Evolutionary conservation across 2,113 vertebrate species (phyloP).

Genomic region (Ctenodactylus gundi): DNA sequence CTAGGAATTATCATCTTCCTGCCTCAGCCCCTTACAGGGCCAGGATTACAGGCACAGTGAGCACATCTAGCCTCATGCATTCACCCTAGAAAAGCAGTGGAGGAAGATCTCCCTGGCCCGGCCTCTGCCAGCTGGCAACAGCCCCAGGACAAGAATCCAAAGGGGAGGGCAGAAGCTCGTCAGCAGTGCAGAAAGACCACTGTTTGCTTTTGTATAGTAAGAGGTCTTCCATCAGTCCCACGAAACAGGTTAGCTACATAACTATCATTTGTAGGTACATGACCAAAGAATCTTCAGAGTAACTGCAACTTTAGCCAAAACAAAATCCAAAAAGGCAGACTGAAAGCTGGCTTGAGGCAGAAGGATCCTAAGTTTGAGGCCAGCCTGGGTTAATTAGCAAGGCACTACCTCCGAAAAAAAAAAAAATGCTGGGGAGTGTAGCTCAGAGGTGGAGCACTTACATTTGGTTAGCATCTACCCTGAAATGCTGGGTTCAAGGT

Average conservation of each 20-base stretch:
- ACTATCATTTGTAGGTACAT: neutral
- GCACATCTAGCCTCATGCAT: neutral
- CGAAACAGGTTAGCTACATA: neutral
- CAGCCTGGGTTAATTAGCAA: neutral
- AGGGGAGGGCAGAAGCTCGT: neutral
- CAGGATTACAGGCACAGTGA: neutral
- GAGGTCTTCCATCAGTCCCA: neutral
- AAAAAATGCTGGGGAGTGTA: no score
- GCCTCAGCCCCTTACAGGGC: neutral
- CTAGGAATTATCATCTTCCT: neutral
- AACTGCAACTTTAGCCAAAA: slow-evolving; percentile 3
- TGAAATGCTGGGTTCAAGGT: no score
- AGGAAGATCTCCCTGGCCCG: no score
- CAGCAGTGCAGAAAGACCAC: neutral
- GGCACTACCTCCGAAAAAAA: neutral
- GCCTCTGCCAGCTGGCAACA: neutral
- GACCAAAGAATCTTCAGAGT: neutral
- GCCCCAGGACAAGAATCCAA: neutral
- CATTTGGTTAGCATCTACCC: no score
- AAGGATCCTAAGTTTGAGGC: neutral
- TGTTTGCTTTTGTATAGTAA: neutral
- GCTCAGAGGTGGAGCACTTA: no score
- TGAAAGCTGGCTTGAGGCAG: neutral
- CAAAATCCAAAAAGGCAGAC: neutral
- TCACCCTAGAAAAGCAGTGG: neutral